Evolutionary conservation across 2,888 invertebrate species (phyloP), one percentile per base, ranked within the genome.

Genomic region (Campoplex nolae): DNA sequence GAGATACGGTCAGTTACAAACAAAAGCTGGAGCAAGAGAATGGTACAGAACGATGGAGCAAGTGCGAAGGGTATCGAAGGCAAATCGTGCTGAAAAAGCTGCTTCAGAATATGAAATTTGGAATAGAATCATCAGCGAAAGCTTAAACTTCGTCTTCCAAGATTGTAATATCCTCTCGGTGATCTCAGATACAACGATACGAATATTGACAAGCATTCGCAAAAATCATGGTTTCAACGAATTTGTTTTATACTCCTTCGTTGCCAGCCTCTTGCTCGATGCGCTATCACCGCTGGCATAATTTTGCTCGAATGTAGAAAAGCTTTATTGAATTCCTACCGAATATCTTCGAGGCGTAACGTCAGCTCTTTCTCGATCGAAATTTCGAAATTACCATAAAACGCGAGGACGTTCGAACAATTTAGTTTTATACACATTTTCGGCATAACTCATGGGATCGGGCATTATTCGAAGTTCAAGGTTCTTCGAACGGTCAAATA

Each of bases 241-340:
- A 80, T 38, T 45, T 68, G 51, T 54, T 71, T 71, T 71, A 54
- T 62, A 38, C 54, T 58, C 56, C 23, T 13, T 13, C 11, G 23
- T 71, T 16, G 11, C 48, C 35, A 35, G 58, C 6, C 38, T 74
- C 1, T 16, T 56, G 11, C 56, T 38, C 11, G 23, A 23, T 13
- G 8, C 13, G 48, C 67, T 11, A 45, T 45, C 45, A 74, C 23
- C 23, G 28, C 32, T 35, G 51, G 48, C 35, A 67, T 35, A 74
- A 42, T 70, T 48, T 65, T 35, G 42, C 65, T 45, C 35, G 42
- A 45, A 70, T 51, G 58, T 82, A 62, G 35, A 77, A 77, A 83
- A 74, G 45, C 83, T 28, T 79, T 78, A 86, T 86, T 76, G 85
- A 70, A 86, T 86, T 86, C 83, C 85, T 75, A 32, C 74, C 78